A percentile compares a stretch with the other conserved stretches of the same genome.
These are phyloP conservation scores for Megalops cyprinoides DNA, from an alignment of 2,797 vertebrate genomes.

Conservation along the genomic window DNA sequence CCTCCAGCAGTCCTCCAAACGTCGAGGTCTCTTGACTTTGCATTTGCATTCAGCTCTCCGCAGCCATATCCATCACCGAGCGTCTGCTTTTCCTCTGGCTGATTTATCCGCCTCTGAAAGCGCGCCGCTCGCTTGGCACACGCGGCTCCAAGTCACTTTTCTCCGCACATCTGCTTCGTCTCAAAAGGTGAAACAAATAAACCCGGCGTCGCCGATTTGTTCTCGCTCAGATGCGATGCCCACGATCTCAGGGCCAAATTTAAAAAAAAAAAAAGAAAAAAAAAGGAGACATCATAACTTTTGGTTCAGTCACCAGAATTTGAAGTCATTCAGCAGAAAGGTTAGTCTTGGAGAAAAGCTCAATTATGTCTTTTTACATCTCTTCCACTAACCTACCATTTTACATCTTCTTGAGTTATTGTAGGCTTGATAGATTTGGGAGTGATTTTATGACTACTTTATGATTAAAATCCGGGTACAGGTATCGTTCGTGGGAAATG, in stretches of 20 bases:
- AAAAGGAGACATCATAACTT: conserved; percentile 49
- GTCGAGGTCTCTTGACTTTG: conserved; percentile 10
- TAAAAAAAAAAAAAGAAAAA: conserved; percentile 52
- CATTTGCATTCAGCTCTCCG: conserved; percentile 14
- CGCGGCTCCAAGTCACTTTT: conserved; percentile 50
- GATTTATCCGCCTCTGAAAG: not conserved
- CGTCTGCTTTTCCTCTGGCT: not conserved
- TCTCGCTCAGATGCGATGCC: conserved; percentile 29
- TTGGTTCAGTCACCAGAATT: conserved; percentile 61
- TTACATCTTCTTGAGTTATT: conserved; percentile 88
- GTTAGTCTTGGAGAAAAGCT: conserved; percentile 84
- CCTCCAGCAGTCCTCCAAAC: not conserved
- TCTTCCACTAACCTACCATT: conserved; percentile 56
- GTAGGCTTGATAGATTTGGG: conserved; percentile 87
- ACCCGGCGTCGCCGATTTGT: conserved; percentile 52
- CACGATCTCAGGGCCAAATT: conserved; percentile 39
- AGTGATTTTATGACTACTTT: conserved; percentile 64
- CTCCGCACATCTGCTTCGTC: conserved; percentile 56
- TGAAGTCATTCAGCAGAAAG: conserved; percentile 71
- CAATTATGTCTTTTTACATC: conserved; percentile 70
- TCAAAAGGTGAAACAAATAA: conserved; percentile 55
- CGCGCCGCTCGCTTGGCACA: conserved; percentile 47
- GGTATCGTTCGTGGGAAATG: conserved; percentile 91
- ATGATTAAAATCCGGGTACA: conserved; percentile 94
- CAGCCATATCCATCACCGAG: not conserved